These are phyloP conservation scores for Stenodera caucasica DNA, from an alignment of 2,888 invertebrate species.

Conservation along the genomic window DNA sequence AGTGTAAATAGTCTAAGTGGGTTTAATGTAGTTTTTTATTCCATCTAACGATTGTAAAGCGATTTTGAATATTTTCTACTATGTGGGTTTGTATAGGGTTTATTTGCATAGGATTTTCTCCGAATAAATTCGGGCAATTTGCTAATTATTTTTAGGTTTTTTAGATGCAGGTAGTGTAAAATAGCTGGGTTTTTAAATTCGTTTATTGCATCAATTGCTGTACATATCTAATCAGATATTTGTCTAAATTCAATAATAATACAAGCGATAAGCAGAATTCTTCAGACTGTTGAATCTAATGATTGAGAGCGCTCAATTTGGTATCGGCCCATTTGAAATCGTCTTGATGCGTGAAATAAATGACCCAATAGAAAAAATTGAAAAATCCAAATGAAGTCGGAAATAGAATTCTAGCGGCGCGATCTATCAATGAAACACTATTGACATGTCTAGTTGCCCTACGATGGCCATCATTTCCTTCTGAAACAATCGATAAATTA, in stretches of 20 bases:
- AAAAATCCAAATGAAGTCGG: slow-evolving; percentile 85
- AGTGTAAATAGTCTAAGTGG: too few relatives aligned
- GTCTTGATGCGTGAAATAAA: slow-evolving; percentile 77
- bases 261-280: not conserved
- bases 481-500: slow-evolving; percentile 47
- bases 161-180: too few relatives aligned
- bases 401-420: slow-evolving; percentile 77
- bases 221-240: slow-evolving; percentile 1
- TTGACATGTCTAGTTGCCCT: slow-evolving; percentile 69
- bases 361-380: slow-evolving; percentile 88
- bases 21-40: too few relatives aligned
- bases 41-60: too few relatives aligned
- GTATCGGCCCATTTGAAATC: slow-evolving; percentile 75
- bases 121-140: too few relatives aligned
- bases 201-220: not conserved
- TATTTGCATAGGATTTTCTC: too few relatives aligned
- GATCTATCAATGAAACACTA: slow-evolving; percentile 84
- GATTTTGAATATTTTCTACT: too few relatives aligned
- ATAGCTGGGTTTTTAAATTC: too few relatives aligned
- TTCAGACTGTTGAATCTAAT: slow-evolving; percentile 47
- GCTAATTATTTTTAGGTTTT: too few relatives aligned
- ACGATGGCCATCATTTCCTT: slow-evolving; percentile 46
- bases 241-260: not conserved
- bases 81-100: too few relatives aligned
- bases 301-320: slow-evolving; percentile 61